Conservation (phyloP, 2,797 vertebrate species). For the Acomys russatus region DNA sequence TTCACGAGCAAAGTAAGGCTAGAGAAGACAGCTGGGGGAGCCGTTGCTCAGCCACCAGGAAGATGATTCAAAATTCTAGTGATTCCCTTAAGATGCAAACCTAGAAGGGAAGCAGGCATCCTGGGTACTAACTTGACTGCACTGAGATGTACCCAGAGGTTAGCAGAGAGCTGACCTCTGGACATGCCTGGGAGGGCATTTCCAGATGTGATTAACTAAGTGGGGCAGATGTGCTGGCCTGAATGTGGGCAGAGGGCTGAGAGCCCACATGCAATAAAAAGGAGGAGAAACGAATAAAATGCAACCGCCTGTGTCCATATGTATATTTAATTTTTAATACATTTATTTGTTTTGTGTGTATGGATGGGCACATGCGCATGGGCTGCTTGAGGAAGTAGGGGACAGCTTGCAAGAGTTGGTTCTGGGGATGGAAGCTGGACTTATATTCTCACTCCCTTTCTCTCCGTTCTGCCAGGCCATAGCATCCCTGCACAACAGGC, state of each 20-base stretch:
- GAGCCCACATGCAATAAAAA: too few relatives aligned
- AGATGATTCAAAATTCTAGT: too few relatives aligned
- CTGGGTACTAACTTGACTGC: neutral
- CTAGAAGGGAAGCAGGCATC: neutral
- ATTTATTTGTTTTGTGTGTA: neutral
- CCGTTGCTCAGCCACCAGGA: too few relatives aligned
- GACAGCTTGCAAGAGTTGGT: neutral
- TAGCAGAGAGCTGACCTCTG: neutral
- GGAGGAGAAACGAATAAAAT: neutral
- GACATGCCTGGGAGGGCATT: neutral
- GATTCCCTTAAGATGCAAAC: rapidly evolving
- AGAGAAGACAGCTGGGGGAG: neutral
- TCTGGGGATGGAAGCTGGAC: neutral
- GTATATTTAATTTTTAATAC: neutral
- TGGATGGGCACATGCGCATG: neutral
- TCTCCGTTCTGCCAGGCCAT: neutral
- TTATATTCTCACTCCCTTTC: neutral
- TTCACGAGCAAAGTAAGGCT: too few relatives aligned
- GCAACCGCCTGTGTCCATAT: neutral
- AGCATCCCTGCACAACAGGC: neutral
- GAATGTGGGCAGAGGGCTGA: neutral
- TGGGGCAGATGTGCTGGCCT: neutral
- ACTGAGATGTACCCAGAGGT: neutral
- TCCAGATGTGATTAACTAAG: neutral
- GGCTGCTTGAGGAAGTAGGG: neutral